Evolutionary conservation across 2,113 vertebrate species (phyloP).

Genomic region (Vidua chalybeata): DNA sequence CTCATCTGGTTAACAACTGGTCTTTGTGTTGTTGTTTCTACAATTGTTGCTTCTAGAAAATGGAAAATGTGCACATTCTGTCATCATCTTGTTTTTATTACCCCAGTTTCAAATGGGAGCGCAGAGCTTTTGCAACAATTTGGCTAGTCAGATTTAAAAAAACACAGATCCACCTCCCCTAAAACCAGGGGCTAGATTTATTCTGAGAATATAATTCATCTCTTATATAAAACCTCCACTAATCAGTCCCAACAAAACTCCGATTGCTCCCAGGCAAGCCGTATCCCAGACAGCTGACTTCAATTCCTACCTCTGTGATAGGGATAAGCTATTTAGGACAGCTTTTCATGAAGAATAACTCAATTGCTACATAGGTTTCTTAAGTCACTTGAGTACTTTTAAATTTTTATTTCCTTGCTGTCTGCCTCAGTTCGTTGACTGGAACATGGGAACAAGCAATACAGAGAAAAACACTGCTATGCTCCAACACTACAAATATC

Average conservation of each 20-base stretch:
- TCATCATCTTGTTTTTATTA: neutral
- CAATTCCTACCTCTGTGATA: neutral
- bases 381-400: neutral
- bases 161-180: accelerated
- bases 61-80: neutral
- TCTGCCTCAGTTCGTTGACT: neutral
- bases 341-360: neutral
- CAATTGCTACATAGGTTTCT: neutral
- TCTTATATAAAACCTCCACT: slow-evolving; percentile 50
- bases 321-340: neutral
- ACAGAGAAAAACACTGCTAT: neutral
- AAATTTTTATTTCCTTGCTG: neutral
- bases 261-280: neutral
- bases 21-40: neutral
- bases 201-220: slow-evolving; percentile 34
- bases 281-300: neutral
- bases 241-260: neutral
- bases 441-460: neutral
- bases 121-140: neutral
- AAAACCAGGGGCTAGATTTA: neutral
- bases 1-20: neutral
- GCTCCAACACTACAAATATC: neutral
- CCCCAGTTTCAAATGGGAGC: neutral
- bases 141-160: neutral
- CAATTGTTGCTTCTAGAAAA: neutral